Evolutionary conservation across 2,888 invertebrate species (phyloP), one percentile per base, ranked within the genome.

Genomic region (Ophraella communa): DNA sequence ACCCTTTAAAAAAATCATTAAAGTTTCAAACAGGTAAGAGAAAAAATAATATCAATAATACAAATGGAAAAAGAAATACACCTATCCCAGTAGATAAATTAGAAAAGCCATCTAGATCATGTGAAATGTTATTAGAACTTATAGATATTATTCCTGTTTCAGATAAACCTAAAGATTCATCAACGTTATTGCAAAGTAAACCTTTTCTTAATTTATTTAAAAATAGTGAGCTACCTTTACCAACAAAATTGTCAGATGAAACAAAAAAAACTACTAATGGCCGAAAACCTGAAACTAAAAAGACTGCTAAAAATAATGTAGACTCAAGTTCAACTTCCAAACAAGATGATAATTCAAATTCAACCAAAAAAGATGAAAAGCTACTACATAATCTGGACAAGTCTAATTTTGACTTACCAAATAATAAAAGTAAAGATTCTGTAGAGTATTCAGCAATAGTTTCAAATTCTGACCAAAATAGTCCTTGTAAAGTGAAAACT

Each of bases 171-270:
- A 39, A 17, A 14, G 11, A 11, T 21, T 17, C 21, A 2, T 51
- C 49, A 7, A 23, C n/a, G 27, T 24, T 51, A 17, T 27, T 51
- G 10, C 14, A 51, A 51, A 51, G 14, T 17, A 23, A 23, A 14
- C 24, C 49, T 24, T 51, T 51, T 51, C 3, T 51, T 17, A 51
- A 51, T 23, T 51, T 51, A 17, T 51, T 51, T 27, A 23, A 51
- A 51, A 51, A 51, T 4, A 27, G n/a, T 23, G 49, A 49, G 14
- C 11, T 14, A 21, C 24, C 49, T 51, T 27, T 51, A 51, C 23
- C 17, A 0, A 8, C n/a, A 24, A 27, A 14, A 10, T 27, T 51
- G n/a, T 24, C 27, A 27, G 27, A 24, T n/a, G 17, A 24, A 51
- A 27, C 11, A 2, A 23, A n/a, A 11, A 24, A 23, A 17, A 27